Evolutionary conservation across 2,797 vertebrate species (phyloP).

Genomic region (Silurus lanzhouensis): DNA sequence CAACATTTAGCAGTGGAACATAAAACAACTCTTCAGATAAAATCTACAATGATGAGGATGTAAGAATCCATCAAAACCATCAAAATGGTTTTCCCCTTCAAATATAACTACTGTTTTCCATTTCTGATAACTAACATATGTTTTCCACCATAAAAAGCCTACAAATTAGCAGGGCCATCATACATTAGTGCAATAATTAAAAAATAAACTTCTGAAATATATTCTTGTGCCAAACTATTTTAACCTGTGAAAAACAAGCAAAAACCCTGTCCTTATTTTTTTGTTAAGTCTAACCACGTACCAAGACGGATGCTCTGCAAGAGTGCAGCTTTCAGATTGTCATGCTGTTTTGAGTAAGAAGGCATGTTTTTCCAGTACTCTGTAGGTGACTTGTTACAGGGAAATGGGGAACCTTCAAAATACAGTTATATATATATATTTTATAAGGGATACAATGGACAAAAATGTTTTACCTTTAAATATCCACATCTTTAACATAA

Average conservation of each 20-base stretch:
- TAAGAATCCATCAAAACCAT: neutral
- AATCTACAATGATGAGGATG: neutral
- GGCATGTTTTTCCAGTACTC: constrained; percentile 11
- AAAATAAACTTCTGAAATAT: neutral
- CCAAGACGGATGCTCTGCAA: constrained; percentile 25
- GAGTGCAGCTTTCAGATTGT: constrained; percentile 26
- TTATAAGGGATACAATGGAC: neutral
- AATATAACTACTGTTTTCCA: neutral
- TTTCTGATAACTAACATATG: neutral
- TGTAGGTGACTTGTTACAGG: constrained; percentile 9
- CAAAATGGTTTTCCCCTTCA: constrained; percentile 14
- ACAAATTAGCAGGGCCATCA: neutral
- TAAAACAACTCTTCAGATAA: neutral
- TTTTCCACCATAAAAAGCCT: neutral
- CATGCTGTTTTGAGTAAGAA: constrained; percentile 31
- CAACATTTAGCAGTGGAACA: constrained; percentile 3
- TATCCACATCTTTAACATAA: neutral
- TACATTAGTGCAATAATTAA: neutral
- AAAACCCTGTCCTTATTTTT: neutral
- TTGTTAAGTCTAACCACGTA: neutral
- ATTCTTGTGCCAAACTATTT: neutral
- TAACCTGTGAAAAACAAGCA: neutral
- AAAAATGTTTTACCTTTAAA: neutral
- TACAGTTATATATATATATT: constrained; percentile 1
- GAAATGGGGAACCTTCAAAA: constrained; percentile 9